phyloP scores from a whole-genome alignment of 2,888 invertebrate species.

The Acholoe squamosa region DNA sequence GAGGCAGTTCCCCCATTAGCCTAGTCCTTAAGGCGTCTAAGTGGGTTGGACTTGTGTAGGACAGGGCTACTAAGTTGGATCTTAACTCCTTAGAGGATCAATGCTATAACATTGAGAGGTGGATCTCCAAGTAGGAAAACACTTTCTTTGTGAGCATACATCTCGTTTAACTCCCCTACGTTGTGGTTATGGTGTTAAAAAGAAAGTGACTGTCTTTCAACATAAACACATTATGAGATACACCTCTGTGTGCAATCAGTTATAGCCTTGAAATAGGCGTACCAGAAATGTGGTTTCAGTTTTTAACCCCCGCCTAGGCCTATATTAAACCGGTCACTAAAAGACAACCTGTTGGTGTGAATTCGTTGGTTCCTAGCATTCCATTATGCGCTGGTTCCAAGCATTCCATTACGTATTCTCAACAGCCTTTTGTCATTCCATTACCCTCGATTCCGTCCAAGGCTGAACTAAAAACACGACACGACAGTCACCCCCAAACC shows the following conservation, averaged over 20 bases:
- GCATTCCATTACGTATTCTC: background rate
- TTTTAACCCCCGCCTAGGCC: too few species aligned
- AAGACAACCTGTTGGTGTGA: too few species aligned
- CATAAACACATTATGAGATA: too few species aligned
- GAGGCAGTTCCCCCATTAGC: slow-evolving; percentile 6
- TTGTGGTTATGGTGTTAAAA: too few species aligned
- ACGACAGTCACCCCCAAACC: background rate
- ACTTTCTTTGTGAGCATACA: too few species aligned
- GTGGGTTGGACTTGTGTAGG: background rate
- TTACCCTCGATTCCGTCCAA: background rate
- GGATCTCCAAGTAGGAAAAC: background rate
- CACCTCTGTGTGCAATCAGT: too few species aligned
- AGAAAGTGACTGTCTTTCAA: too few species aligned
- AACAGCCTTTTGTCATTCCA: background rate
- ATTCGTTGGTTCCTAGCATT: background rate
- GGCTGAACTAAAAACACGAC: background rate
- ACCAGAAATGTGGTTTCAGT: too few species aligned
- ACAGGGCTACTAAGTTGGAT: background rate
- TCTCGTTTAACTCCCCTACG: background rate
- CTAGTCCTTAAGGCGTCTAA: background rate
- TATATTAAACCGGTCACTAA: too few species aligned
- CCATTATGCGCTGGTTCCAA: too few species aligned
- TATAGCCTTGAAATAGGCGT: too few species aligned
- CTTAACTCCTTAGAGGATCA: background rate
- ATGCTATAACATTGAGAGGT: background rate